Conservation (phyloP, 37 sponge, comb jelly and placozoan species). For the Theonella swinhoei region DNA sequence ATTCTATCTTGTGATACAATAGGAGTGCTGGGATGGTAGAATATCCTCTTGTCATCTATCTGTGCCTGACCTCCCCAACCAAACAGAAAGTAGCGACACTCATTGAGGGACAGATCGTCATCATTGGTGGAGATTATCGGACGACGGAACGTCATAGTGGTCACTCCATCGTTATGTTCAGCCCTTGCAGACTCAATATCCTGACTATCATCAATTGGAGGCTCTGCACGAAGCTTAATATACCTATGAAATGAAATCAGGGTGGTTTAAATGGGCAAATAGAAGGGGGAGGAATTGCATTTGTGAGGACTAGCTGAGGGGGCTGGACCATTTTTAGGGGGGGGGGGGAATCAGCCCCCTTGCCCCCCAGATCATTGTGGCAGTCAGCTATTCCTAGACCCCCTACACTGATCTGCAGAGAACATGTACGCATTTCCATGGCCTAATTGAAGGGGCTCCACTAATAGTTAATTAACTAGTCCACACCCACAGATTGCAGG, state of each 20-base stretch:
- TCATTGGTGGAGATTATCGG: constrained; percentile 22
- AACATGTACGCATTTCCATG: not conserved
- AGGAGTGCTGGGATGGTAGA: constrained; percentile 27
- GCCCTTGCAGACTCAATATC: constrained; percentile 9
- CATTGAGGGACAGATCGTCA: constrained; percentile 33
- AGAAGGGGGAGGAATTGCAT: too few species aligned
- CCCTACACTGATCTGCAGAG: not conserved
- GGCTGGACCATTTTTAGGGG: not conserved
- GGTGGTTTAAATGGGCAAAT: not conserved
- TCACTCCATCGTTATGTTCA: constrained; percentile 10
- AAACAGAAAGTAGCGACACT: constrained; percentile 41
- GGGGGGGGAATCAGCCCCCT: too few species aligned
- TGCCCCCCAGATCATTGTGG: not conserved
- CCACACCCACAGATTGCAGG: too few species aligned
- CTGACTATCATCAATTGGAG: constrained; percentile 44
- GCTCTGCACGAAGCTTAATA: constrained; percentile 1
- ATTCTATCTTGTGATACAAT: constrained; percentile 34
- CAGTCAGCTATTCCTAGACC: not conserved
- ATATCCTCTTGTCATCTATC: not conserved
- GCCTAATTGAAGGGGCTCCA: too few species aligned
- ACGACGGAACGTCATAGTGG: constrained; percentile 47
- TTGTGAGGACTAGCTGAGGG: not conserved
- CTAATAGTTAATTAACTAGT: too few species aligned
- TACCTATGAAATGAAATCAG: too few species aligned
- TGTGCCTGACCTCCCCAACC: constrained; percentile 44